Base-by-base conservation (phyloP, 1,140 invertebrate genomes). In the Augochlora pura region DNA sequence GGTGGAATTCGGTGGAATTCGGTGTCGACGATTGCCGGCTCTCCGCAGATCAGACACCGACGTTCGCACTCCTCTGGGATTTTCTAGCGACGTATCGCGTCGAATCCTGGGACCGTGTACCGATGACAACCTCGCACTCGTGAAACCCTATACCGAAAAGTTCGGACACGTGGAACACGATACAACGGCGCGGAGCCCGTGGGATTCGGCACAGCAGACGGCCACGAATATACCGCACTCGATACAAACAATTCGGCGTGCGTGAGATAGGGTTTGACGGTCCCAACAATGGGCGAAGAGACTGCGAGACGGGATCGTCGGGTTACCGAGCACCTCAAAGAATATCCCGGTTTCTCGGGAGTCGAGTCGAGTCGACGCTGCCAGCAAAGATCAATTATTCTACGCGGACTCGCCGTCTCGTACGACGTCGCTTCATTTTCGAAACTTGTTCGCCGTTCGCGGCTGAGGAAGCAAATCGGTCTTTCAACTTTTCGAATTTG, bases 161-260 rank as follows among this genome's bases (percentile, higher is more conserved):
- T 57, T 57, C 54, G 54, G 54, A 57, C 54, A 57, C 54, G 54
- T 57, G 54, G 54, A 57, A 57, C 54, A 57, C n/a, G 54, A 57
- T 57, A 57, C 54, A 57, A 9, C 54, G 54, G n/a, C n/a, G n/a
- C n/a, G 21, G 54, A 57, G n/a, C 54, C 54, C 54, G 54, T 57
- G 54, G 54, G 54, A 57, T 8, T 57, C 54, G 54, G 8, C 54
- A n/a, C 54, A 57, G 54, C 54, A 57, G 54, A 57, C 54, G 54
- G 21, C 7, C 54, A 7, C 18, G 21, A 57, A n/a, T 57, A n/a
- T n/a, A 9, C 54, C 8, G n/a, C 8, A 57, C 54, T 57, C 21
- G 54, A 57, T 57, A n/a, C 21, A 57, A n/a, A 57, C 54, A 57
- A 57, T 57, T 57, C 54, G 6, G 7, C n/a, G 18, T 8, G 54